Conservation (phyloP, 2,797 vertebrate genomes). For the Premnoplex brunnescens region DNA sequence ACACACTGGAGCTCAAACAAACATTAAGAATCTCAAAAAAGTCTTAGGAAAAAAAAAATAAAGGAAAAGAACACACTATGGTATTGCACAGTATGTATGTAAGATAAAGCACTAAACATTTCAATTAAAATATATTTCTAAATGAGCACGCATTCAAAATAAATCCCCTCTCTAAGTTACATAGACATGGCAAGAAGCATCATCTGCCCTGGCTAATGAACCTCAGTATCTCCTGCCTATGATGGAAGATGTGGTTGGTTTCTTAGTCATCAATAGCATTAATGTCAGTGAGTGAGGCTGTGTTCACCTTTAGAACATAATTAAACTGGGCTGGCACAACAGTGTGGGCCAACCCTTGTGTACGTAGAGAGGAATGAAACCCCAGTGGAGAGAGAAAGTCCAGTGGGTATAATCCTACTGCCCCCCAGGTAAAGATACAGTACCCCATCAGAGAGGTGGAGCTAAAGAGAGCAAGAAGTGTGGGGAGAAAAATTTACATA, state of each 20-base stretch:
- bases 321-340: neutral
- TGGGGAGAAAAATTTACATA: neutral
- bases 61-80: constrained; percentile 32
- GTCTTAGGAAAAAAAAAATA: neutral
- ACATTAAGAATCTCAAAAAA: neutral
- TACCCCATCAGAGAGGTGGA: neutral
- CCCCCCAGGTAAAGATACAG: constrained; percentile 37
- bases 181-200: neutral
- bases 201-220: constrained; percentile 1
- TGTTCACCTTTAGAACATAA: neutral
- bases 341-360: neutral
- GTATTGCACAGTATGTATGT: constrained; percentile 63
- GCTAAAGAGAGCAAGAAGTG: neutral
- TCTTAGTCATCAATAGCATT: neutral
- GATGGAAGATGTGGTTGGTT: neutral
- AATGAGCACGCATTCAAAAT: constrained; percentile 41
- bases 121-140: constrained; percentile 58
- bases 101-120: constrained; percentile 58
- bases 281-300: neutral
- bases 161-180: constrained; percentile 31
- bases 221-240: constrained; percentile 20
- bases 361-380: neutral
- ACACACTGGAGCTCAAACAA: neutral
- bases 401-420: neutral
- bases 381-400: neutral